phyloP scores from a whole-genome alignment of 1,140 invertebrate genomes.

The Bombus polaris region DNA sequence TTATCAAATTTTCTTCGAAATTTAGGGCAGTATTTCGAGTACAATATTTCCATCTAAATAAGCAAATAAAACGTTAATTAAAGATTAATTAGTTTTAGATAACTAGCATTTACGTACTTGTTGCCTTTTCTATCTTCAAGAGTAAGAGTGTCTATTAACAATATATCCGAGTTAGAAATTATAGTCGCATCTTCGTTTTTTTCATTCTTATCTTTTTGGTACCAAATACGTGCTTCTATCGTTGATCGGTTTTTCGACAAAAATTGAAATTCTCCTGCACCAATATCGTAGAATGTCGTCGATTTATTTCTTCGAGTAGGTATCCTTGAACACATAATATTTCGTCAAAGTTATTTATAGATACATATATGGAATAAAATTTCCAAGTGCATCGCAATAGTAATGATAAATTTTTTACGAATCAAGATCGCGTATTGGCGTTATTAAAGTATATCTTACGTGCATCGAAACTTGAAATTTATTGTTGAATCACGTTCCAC shows the following conservation, averaged over 20 bases:
- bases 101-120: conserved; percentile 62
- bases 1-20: conserved; percentile 40
- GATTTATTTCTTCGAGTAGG: conserved; percentile 58
- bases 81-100: neutral
- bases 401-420: neutral
- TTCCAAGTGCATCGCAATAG: neutral
- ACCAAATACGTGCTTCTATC: conserved; percentile 69
- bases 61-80: conserved; percentile 22
- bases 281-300: conserved; percentile 72
- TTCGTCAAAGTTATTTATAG: neutral
- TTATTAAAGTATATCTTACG: conserved; percentile 68
- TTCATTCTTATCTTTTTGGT: conserved; percentile 52
- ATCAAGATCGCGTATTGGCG: neutral
- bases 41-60: conserved; percentile 70
- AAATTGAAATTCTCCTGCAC: conserved; percentile 69
- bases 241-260: conserved; percentile 48
- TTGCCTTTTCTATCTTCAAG: conserved; percentile 75
- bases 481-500: conserved; percentile 71
- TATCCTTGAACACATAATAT: conserved; percentile 68
- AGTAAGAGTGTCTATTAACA: conserved; percentile 69
- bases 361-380: neutral
- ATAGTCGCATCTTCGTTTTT: conserved; percentile 59
- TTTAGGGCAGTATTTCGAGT: conserved; percentile 42
- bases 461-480: conserved; percentile 76
- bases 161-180: conserved; percentile 24